Percentiles rank a stretch among this genome's conserved stretches.
These are phyloP conservation scores for Drosophila sechellia DNA, from an alignment of 1,140 invertebrate species.

Conservation along the genomic window DNA sequence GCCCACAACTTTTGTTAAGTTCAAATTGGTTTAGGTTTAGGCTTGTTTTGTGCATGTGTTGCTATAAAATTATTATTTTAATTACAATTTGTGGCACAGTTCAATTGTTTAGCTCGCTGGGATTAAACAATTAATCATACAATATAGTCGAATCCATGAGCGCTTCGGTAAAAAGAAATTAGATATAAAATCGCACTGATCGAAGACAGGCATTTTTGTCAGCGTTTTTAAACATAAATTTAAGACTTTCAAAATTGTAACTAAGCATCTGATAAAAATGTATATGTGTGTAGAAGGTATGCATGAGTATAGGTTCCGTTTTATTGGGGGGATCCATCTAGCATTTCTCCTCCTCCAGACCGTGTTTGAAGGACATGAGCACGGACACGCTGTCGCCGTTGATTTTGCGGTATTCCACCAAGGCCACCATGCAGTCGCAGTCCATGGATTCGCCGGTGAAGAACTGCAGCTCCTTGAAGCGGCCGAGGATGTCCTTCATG, in stretches of 20 bases:
- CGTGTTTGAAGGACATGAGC: slow-evolving; percentile 98
- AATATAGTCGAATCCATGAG: slow-evolving; percentile 42
- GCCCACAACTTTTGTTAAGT: no score
- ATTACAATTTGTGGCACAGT: no score
- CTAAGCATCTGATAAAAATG: slow-evolving; percentile 59
- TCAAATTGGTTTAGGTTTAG: no score
- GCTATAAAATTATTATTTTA: no score
- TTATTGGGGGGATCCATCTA: slow-evolving; percentile 85
- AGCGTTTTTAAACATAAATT: slow-evolving; percentile 64
- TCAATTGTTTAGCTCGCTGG: no score
- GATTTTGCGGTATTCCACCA: slow-evolving; percentile 96
- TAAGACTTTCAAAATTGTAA: slow-evolving; percentile 59
- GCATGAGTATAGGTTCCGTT: slow-evolving; percentile 62
- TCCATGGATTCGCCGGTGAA: slow-evolving; percentile 98
- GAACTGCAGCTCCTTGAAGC: slow-evolving; percentile 97
- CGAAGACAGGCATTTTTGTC: slow-evolving; percentile 34
- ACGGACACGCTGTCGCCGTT: slow-evolving; percentile 92
- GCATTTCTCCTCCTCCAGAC: slow-evolving; percentile 97
- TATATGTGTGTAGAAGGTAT: slow-evolving; percentile 58
- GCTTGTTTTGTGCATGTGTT: no score
- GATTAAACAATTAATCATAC: slow-evolving; percentile 43
- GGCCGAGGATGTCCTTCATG: slow-evolving; percentile 95
- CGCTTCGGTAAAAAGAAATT: slow-evolving; percentile 47
- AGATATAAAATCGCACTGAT: slow-evolving; percentile 45
- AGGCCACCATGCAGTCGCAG: slow-evolving; percentile 95